Percentiles rank a stretch among this genome's conserved stretches.
Evolutionary conservation across 92 coral and sea anemone genomes (phyloP).

Genomic region (Actinostola sp.): DNA sequence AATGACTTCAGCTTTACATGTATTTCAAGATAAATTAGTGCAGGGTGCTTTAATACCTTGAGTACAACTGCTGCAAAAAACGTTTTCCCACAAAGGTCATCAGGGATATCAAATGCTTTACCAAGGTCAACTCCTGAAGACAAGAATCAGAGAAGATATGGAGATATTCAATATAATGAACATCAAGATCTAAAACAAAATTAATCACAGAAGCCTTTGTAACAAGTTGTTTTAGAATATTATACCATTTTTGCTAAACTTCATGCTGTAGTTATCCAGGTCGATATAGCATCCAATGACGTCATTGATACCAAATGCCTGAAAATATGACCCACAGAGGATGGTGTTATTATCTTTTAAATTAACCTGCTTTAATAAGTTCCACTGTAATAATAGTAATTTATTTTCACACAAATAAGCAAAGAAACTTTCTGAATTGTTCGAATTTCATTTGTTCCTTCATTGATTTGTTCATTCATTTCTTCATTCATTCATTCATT

Average conservation of each 20-base stretch:
- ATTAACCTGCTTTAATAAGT: neutral
- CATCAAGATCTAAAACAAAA: too few species aligned
- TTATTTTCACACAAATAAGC: too few species aligned
- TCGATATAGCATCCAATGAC: constrained; percentile 91
- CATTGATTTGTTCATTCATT: too few species aligned
- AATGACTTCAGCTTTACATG: too few species aligned
- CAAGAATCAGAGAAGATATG: neutral
- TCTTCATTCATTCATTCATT: too few species aligned
- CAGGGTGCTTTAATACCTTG: constrained; percentile 55
- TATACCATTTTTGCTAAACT: constrained; percentile 88
- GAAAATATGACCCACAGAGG: neutral
- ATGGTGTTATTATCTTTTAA: neutral
- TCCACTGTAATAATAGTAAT: neutral
- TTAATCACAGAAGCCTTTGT: too few species aligned
- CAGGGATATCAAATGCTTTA: constrained; percentile 74
- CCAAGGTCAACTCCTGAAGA: constrained; percentile 86
- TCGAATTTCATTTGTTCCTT: too few species aligned
- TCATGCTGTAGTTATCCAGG: constrained; percentile 71
- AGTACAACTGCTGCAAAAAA: constrained; percentile 96
- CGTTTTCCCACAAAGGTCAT: constrained; percentile 61
- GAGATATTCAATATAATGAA: too few species aligned
- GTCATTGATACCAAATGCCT: constrained; percentile 97
- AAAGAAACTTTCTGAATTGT: too few species aligned
- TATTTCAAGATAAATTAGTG: too few species aligned
- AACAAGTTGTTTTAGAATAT: too few species aligned